Percentiles rank a stretch among this genome's conserved stretches.
phyloP scores from a whole-genome alignment of 1,140 invertebrate genomes.

The Manduca sexta region DNA sequence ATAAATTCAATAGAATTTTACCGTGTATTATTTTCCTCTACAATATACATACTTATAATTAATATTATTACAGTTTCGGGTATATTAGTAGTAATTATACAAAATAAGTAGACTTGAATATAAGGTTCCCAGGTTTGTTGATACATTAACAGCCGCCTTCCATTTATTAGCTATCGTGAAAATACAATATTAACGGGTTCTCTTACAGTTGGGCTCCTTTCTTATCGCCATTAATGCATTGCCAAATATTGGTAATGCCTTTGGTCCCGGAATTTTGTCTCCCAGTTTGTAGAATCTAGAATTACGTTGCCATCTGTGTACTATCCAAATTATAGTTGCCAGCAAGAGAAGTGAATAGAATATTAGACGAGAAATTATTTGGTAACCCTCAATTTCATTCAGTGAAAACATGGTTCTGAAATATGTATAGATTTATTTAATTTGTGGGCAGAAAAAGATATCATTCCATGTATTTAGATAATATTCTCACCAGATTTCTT shows the following conservation, averaged over 20 bases:
- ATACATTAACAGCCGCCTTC: too few relatives aligned
- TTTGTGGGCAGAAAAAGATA: too few relatives aligned
- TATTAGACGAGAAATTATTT: constrained; percentile 28
- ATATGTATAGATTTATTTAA: background rate
- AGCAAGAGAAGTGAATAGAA: constrained; percentile 48
- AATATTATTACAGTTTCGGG: too few relatives aligned
- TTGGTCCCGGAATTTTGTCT: constrained; percentile 71
- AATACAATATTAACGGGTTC: background rate
- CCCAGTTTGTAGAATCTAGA: constrained; percentile 58
- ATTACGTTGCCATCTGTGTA: constrained; percentile 58
- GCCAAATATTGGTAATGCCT: constrained; percentile 74
- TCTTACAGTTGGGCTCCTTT: constrained; percentile 69
- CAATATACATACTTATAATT: too few relatives aligned
- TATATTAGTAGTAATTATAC: too few relatives aligned
- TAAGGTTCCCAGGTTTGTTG: too few relatives aligned
- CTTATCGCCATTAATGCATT: constrained; percentile 73
- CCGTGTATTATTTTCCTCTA: too few relatives aligned
- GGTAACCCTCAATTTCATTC: constrained; percentile 29
- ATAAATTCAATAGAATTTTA: too few relatives aligned
- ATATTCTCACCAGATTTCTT: too few relatives aligned
- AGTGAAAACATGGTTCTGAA: constrained; percentile 38
- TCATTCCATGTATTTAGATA: too few relatives aligned
- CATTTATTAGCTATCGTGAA: background rate
- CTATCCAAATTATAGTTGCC: constrained; percentile 40
- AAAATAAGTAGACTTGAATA: too few relatives aligned